Evolutionary conservation across 2,888 invertebrate genomes (phyloP), one percentile per base, ranked within the genome.

Genomic region (Heteropelma amictum): DNA sequence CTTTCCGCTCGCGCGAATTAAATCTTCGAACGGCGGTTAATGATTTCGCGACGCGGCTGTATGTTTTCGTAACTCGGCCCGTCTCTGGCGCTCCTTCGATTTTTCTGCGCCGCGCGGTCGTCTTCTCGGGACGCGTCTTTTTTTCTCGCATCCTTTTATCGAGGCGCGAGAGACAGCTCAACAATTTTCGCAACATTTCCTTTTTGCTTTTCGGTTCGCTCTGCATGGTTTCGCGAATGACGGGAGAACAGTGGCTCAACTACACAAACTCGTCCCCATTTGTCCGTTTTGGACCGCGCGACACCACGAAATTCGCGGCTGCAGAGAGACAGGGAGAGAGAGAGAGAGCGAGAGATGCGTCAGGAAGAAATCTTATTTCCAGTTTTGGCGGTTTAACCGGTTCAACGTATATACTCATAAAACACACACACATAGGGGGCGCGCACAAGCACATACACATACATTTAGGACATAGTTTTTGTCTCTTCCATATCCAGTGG

Each of bases 301-400:
- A 71, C 56, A 56, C 54, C 45, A 65, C 64, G 64, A 54, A 60
- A 74, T 42, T 45, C 64, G 65, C 51, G 65, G 47, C 38, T 17
- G 42, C 21, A 8, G 38, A 47, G 47, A 56, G 54, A 35, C 42
- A 69, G 47, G 28, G 42, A 58, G 35, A 35, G 10, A 35, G 17
- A 49, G 35, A 38, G 58, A 26, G 56, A 56, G 56, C 12, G 26
- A 30, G 51, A 58, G 28, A 58, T 26, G 47, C 45, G 76, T 76
- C 79, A 81, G 79, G 80, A 84, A 84, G 86, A 86, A 86, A 86
- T 85, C 86, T 86, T 86, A 85, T 83, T 83, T 86, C 86, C 85
- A 85, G 85, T 86, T 87, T 86, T 79, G 84, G 84, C 79, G 83
- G 83, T 80, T 79, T 76, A 85, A 87, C 87, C 87, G 87, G 87